These are phyloP conservation scores for Habroteleia sp. DNA, from an alignment of 2,888 invertebrate species.

Conservation along the genomic window DNA sequence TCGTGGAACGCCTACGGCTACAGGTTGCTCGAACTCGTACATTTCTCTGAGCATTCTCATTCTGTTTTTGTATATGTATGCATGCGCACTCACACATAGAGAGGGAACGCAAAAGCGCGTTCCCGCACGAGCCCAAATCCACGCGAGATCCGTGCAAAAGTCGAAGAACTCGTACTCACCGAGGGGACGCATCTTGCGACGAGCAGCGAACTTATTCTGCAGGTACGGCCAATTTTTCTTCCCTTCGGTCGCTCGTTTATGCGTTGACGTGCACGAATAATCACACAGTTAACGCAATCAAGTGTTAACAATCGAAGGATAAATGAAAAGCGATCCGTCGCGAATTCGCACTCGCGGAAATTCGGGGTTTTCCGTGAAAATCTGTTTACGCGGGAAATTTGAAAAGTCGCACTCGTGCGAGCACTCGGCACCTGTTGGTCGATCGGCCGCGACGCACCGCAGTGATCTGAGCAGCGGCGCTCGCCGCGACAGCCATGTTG, in stretches of 20 bases:
- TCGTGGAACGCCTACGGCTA: conserved; percentile 34
- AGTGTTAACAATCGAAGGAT: too few relatives aligned
- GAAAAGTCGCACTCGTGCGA: conserved; percentile 26
- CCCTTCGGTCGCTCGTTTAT: too few relatives aligned
- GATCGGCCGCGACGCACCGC: conserved; percentile 59
- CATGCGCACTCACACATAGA: background rate
- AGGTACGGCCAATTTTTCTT: too few relatives aligned
- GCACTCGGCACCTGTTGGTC: conserved; percentile 48
- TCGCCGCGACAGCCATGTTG: conserved; percentile 58
- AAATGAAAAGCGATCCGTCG: too few relatives aligned
- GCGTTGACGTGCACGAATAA: too few relatives aligned
- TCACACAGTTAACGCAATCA: too few relatives aligned
- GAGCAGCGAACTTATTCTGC: too few relatives aligned
- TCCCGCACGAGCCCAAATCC: background rate
- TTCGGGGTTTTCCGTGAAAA: conserved; percentile 13
- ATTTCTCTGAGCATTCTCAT: conserved; percentile 17
- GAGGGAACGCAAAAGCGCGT: background rate
- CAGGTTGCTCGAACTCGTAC: conserved; percentile 30
- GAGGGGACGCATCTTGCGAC: too few relatives aligned
- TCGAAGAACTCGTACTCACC: too few relatives aligned
- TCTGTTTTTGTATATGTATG: conserved; percentile 8
- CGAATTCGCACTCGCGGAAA: conserved; percentile 14
- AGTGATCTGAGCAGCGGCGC: conserved; percentile 52
- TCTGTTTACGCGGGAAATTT: conserved; percentile 41
- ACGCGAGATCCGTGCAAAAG: too few relatives aligned